These are phyloP conservation scores for Rousettus madagascariensis DNA, from an alignment of 2,797 vertebrate species.

Conservation along the genomic window DNA sequence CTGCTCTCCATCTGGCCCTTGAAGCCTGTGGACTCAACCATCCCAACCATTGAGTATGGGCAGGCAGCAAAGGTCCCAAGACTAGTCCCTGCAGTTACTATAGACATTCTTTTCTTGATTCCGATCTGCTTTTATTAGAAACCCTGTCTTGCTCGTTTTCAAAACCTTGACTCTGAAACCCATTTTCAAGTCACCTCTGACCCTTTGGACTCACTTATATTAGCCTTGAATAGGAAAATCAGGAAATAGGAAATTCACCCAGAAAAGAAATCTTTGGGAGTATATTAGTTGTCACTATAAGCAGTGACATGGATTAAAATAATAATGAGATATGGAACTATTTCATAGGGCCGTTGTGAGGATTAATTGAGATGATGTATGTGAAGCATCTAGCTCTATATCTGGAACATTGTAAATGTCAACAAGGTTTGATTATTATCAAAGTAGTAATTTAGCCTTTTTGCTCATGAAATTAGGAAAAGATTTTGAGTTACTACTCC, in stretches of 20 bases:
- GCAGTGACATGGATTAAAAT: neutral
- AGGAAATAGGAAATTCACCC: neutral
- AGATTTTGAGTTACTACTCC: neutral
- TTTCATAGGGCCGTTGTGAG: neutral
- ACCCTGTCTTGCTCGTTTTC: neutral
- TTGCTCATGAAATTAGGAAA: neutral
- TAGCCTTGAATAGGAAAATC: slow-evolving; percentile 17
- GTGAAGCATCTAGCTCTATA: neutral
- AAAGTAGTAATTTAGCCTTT: neutral
- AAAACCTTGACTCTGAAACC: neutral
- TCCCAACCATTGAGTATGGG: neutral
- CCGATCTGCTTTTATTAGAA: neutral
- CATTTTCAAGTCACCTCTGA: neutral
- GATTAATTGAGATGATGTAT: neutral
- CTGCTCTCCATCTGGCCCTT: neutral
- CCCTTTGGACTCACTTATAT: neutral
- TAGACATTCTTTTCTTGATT: neutral
- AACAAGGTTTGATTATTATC: neutral
- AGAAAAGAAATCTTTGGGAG: neutral
- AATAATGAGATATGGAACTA: neutral
- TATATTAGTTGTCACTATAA: neutral
- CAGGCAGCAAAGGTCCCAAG: neutral
- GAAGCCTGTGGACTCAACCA: neutral
- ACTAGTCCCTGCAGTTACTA: neutral
- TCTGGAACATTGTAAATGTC: neutral